Evolutionary conservation across 2,888 invertebrate genomes (phyloP).

Genomic region (Volucella zonaria): DNA sequence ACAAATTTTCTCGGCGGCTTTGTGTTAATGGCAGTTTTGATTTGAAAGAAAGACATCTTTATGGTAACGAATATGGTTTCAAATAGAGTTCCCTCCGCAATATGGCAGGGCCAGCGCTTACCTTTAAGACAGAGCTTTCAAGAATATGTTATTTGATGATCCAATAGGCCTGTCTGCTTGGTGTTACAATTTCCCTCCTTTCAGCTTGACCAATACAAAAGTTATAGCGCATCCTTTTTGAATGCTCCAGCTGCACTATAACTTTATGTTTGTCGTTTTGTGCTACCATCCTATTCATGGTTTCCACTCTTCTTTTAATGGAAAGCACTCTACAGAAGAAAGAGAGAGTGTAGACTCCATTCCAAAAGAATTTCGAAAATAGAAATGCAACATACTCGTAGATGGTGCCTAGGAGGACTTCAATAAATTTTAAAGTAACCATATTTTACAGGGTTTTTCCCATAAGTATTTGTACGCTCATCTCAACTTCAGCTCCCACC

Average conservation of each 20-base stretch:
- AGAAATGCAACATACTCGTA: constrained; percentile 34
- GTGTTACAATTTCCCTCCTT: constrained; percentile 12
- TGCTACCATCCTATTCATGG: background rate
- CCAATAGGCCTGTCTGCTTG: constrained; percentile 50
- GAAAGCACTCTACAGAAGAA: constrained; percentile 17
- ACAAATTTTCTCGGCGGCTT: too few species aligned
- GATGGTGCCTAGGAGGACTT: constrained; percentile 34
- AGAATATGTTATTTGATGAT: constrained; percentile 46
- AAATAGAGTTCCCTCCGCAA: too few species aligned
- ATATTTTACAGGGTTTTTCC: constrained; percentile 41
- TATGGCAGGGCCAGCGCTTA: too few species aligned
- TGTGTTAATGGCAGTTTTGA: too few species aligned
- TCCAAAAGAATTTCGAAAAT: background rate
- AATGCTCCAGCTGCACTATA: constrained; percentile 35
- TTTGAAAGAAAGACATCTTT: too few species aligned
- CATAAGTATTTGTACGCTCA: background rate
- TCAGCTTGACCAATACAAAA: constrained; percentile 39
- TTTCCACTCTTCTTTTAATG: constrained; percentile 17
- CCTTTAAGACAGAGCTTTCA: too few species aligned
- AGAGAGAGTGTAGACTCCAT: constrained; percentile 17
- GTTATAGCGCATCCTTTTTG: constrained; percentile 34
- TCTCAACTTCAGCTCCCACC: background rate
- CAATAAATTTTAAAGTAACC: constrained; percentile 67
- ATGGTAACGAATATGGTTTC: too few species aligned
- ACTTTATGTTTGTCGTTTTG: background rate